Evolutionary conservation across 2,888 invertebrate genomes (phyloP).

Genomic region (Campoletis raptor): DNA sequence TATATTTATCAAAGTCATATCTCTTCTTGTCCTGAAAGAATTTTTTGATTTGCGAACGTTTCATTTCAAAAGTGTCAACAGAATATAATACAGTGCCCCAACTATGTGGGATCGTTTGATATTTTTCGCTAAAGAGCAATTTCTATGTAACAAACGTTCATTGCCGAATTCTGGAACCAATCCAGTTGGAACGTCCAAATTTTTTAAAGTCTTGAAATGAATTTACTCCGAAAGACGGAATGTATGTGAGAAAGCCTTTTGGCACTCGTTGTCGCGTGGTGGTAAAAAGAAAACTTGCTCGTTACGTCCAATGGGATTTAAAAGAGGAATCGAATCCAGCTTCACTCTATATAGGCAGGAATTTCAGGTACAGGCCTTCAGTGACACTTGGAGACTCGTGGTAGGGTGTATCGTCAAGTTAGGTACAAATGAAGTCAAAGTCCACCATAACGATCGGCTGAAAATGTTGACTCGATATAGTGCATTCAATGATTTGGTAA

Average conservation of each 20-base stretch:
- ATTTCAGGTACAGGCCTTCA: background rate
- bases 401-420: background rate
- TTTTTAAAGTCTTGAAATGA: background rate
- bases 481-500: background rate
- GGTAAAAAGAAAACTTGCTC: background rate
- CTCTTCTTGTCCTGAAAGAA: too few species aligned
- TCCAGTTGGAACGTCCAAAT: background rate
- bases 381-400: background rate
- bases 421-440: background rate
- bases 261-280: background rate
- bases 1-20: too few species aligned
- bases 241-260: background rate
- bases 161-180: background rate
- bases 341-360: background rate
- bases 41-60: background rate
- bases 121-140: background rate
- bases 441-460: background rate
- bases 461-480: background rate
- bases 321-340: background rate
- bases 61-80: background rate
- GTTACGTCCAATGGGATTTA: background rate
- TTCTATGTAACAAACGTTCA: background rate
- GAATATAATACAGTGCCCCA: background rate
- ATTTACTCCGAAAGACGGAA: background rate
- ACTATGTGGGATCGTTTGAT: too few species aligned